Evolutionary conservation across 2,888 invertebrate species (phyloP).

Genomic region (Caenorhabditis becei): DNA sequence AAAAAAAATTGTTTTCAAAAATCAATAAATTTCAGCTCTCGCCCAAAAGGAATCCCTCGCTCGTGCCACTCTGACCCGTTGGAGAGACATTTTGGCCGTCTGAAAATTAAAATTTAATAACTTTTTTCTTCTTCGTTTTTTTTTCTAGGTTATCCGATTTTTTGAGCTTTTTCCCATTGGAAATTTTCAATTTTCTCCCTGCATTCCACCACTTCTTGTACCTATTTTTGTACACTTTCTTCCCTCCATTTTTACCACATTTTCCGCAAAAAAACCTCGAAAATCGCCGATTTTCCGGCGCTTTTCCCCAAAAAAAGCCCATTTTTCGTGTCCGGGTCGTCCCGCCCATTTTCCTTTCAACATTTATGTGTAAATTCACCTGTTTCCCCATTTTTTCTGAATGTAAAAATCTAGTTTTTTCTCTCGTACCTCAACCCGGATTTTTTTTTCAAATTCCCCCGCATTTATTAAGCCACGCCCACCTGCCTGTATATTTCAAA

Average conservation of each 20-base stretch:
- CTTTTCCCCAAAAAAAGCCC: conserved; percentile 12
- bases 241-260: not conserved
- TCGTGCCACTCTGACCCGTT: conserved; percentile 46
- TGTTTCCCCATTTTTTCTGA: not conserved
- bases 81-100: conserved; percentile 49
- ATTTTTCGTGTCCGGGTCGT: not conserved
- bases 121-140: too few species aligned
- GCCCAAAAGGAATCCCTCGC: conserved; percentile 31
- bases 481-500: conserved; percentile 1
- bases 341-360: not conserved
- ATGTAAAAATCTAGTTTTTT: conserved; percentile 5
- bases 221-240: conserved; percentile 9
- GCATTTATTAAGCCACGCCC: not conserved
- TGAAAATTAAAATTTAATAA: not conserved
- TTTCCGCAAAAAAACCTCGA: conserved; percentile 2
- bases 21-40: conserved; percentile 50
- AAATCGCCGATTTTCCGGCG: not conserved
- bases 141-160: conserved; percentile 53
- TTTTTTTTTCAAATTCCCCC: conserved; percentile 17
- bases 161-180: conserved; percentile 6
- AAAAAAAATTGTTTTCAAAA: not conserved
- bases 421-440: conserved; percentile 8
- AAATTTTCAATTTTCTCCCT: conserved; percentile 8
- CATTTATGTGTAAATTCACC: conserved; percentile 9
- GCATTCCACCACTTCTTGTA: not conserved